phyloP scores from a whole-genome alignment of 2,113 vertebrate species.

The Oxygymnocypris stewartii region DNA sequence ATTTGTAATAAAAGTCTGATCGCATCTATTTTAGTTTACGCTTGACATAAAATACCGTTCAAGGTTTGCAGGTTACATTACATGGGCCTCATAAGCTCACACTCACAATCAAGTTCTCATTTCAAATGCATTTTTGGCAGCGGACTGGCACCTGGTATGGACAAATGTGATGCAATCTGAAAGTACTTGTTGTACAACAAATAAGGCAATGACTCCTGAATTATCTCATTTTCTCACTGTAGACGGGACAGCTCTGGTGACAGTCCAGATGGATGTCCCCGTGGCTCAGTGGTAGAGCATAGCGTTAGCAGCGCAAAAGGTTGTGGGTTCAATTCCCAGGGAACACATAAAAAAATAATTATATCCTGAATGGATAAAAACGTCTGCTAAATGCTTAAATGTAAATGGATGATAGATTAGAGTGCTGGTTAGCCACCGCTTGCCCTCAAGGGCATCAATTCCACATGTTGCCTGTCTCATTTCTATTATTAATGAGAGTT shows the following conservation, averaged over 20 bases:
- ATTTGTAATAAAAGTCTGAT: not conserved
- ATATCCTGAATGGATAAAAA: too few relatives aligned
- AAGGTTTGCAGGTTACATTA: not conserved
- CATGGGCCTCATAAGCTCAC: not conserved
- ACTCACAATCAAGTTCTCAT: not conserved
- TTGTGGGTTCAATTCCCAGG: too few relatives aligned
- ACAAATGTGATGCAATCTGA: not conserved
- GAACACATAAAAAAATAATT: too few relatives aligned
- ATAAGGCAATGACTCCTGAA: not conserved
- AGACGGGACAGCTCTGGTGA: constrained; percentile 28
- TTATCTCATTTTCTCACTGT: constrained; percentile 20
- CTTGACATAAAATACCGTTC: not conserved
- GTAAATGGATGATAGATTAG: constrained; percentile 52
- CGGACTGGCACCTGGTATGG: not conserved
- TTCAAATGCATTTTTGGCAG: not conserved
- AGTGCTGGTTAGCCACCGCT: constrained; percentile 13
- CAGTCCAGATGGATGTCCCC: constrained; percentile 40
- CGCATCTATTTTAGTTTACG: not conserved
- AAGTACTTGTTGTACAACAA: not conserved
- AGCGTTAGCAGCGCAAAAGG: too few relatives aligned
- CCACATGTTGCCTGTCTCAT: constrained; percentile 34
- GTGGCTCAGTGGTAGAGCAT: too few relatives aligned
- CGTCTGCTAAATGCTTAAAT: too few relatives aligned
- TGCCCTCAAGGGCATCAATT: constrained; percentile 32
- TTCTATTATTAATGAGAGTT: constrained; percentile 38